Percentiles rank a stretch among this genome's conserved stretches.
Evolutionary conservation across 2,113 vertebrate genomes (phyloP).

Genomic region (Chloropsis hardwickii): DNA sequence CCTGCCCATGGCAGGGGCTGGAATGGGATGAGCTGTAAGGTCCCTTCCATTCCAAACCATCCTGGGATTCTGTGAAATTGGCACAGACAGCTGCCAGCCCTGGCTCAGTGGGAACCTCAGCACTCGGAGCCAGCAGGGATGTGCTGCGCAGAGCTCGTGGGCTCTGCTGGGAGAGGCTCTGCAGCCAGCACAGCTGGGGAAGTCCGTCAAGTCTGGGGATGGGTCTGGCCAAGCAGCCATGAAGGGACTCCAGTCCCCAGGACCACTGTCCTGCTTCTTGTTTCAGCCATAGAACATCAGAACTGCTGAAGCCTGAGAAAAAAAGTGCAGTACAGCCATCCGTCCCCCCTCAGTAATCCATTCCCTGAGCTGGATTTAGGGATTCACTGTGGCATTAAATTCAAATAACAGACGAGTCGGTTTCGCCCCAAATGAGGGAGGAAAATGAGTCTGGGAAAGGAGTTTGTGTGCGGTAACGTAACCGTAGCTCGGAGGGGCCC

Average conservation of each 20-base stretch:
- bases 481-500: conserved; percentile 16
- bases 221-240: fast-evolving
- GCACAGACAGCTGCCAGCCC: not conserved
- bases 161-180: not conserved
- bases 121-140: fast-evolving
- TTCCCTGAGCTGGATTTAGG: conserved; percentile 52
- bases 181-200: not conserved
- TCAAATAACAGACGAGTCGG: not conserved
- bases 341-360: conserved; percentile 42
- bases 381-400: conserved; percentile 45
- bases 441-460: conserved; percentile 1
- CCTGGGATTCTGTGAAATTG: not conserved
- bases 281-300: not conserved
- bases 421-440: not conserved
- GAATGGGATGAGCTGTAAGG: not conserved
- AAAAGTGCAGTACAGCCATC: not conserved
- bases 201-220: fast-evolving
- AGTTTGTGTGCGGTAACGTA: conserved; percentile 37
- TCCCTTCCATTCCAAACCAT: not conserved
- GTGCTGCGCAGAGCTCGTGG: not conserved
- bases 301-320: conserved; percentile 4
- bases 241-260: fast-evolving
- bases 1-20: not conserved
- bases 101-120: fast-evolving
- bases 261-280: fast-evolving